phyloP scores from a whole-genome alignment of 2,113 vertebrate genomes.

The Platysteira castanea region DNA sequence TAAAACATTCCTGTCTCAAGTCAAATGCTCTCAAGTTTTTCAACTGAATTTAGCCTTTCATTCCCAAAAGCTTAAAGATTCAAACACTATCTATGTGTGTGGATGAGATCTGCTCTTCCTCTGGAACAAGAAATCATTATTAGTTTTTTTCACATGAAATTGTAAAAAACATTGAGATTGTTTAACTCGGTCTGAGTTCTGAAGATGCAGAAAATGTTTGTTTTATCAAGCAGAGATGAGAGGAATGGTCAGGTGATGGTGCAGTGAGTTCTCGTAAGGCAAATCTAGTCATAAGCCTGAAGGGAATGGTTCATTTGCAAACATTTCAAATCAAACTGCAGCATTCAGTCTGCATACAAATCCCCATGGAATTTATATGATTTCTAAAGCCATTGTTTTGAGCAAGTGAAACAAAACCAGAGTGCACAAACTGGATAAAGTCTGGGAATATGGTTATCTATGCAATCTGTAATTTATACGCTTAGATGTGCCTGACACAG shows the following conservation, averaged over 20 bases:
- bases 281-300: neutral
- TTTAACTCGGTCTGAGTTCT: neutral
- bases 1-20: neutral
- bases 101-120: neutral
- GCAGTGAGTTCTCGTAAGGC: neutral
- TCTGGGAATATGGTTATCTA: neutral
- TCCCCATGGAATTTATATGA: neutral
- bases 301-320: neutral
- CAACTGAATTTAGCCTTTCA: neutral
- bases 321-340: neutral
- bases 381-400: neutral
- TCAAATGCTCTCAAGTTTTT: neutral
- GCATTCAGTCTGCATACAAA: neutral
- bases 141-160: neutral
- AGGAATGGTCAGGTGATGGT: neutral
- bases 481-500: neutral
- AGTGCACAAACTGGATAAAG: neutral
- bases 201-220: neutral
- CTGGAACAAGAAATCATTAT: neutral
- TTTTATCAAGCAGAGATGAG: neutral
- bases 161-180: neutral
- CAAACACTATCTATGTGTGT: neutral
- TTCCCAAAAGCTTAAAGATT: neutral
- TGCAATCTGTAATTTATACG: neutral
- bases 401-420: neutral